Evolutionary conservation across 92 coral and sea anemone genomes (phyloP).

Genomic region (Meandrina meandrites): DNA sequence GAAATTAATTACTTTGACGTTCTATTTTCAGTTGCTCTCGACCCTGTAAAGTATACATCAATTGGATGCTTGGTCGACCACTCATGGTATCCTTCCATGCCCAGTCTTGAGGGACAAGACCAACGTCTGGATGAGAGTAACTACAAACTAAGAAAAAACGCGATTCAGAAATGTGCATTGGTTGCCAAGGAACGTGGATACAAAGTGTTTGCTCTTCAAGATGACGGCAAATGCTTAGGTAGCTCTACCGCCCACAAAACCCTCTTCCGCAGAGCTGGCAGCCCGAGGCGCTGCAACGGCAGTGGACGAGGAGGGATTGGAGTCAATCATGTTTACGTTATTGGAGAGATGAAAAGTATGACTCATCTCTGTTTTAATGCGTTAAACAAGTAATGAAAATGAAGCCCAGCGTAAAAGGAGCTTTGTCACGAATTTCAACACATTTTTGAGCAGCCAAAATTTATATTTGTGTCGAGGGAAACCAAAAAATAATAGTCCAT

Average conservation of each 20-base stretch:
- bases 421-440: too few relatives aligned
- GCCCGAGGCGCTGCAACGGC: not conserved
- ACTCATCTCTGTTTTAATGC: not conserved
- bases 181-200: not conserved
- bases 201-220: slow-evolving; percentile 28
- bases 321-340: slow-evolving; percentile 12
- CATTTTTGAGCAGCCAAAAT: too few relatives aligned
- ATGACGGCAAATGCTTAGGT: slow-evolving; percentile 25
- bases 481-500: too few relatives aligned
- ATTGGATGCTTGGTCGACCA: slow-evolving; percentile 8
- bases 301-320: slow-evolving; percentile 14
- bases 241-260: slow-evolving; percentile 9
- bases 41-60: not conserved
- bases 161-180: slow-evolving; percentile 28
- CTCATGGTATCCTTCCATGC: not conserved
- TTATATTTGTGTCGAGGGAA: too few relatives aligned
- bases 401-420: too few relatives aligned
- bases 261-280: not conserved
- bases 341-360: not conserved
- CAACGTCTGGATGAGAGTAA: not conserved
- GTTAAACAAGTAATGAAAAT: not conserved
- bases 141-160: not conserved
- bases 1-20: too few relatives aligned
- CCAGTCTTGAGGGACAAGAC: slow-evolving; percentile 11
- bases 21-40: not conserved